Evolutionary conservation across 53 echinoderm and acorn worm genomes (phyloP), one percentile per base, ranked within the genome.

Genomic region (Arbacia lixula): DNA sequence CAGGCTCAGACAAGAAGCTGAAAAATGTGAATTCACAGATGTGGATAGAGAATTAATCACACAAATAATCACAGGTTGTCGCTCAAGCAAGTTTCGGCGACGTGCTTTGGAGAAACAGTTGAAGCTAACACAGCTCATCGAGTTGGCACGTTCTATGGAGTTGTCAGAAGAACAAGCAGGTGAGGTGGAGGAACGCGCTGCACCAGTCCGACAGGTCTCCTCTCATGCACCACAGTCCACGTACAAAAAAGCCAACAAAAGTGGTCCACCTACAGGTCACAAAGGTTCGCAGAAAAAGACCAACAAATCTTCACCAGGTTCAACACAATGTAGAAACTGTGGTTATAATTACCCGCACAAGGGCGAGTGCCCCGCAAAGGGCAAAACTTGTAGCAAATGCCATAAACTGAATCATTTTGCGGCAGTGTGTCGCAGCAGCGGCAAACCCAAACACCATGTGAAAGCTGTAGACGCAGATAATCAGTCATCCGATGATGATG

Each of bases 21-120:
- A 39, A 24, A 87, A 67, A 42, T 91, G 87, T 78, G 72, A 91
- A 32, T 77, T 91, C 60, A 54, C 35, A 39, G 71, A 91, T 49
- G 26, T 72, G 21, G 71, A 88, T 17, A 46, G 82, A 52, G 86
- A 92, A 83, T 58, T 92, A 9, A 71, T 54, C 14, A 92, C 76
- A 49, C 92, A 92, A 69, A 75, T 92, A 58, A 79, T 85, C 50
- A 49, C 57, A 19, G 89, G 92, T n/a, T 89, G 89, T 43, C 57
- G 33, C 21, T 79, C 73, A 32, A 74, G 57, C 19, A 57, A 30
- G n/a, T 39, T 57, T 27, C 63, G 72, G 38, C 50, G 83, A 56
- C 67, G 46, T 14, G 49, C 73, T 24, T 38, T 61, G 24, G 83
- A 83, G 42, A 83, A 68, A 33, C 30, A 60, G 17, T 36, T 39